Conservation (phyloP, 2,888 invertebrate species). For the Myopa tessellatipennis region DNA sequence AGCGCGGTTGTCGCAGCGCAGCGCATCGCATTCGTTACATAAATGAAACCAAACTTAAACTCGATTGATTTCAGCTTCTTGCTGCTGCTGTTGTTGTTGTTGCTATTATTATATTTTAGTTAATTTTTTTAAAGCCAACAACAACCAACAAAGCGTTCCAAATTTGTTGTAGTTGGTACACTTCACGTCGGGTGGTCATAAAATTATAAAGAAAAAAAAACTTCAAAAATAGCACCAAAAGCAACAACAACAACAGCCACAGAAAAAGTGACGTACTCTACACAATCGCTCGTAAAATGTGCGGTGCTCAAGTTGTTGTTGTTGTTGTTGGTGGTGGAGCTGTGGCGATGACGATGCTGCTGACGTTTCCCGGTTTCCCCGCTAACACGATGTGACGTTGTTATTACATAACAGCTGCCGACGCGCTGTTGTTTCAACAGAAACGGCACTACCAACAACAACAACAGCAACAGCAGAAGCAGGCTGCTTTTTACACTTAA, state of each 20-base stretch:
- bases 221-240: neutral
- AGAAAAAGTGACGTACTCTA: conserved; percentile 23
- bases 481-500: conserved; percentile 26
- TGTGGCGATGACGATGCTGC: conserved; percentile 43
- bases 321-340: neutral
- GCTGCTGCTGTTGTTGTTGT: neutral
- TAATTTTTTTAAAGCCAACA: conserved; percentile 16
- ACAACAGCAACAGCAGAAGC: neutral
- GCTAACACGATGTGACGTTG: conserved; percentile 26
- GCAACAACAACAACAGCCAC: conserved; percentile 2
- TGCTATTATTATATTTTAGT: conserved; percentile 30
- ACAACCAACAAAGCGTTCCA: neutral
- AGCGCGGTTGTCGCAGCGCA: neutral
- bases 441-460: neutral
- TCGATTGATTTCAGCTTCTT: conserved; percentile 5
- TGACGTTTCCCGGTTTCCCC: neutral
- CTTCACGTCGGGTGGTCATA: neutral
- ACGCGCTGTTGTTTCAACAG: conserved; percentile 28
- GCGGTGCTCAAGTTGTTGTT: neutral
- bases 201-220: conserved; percentile 4
- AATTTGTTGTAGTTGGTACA: neutral
- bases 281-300: conserved; percentile 23
- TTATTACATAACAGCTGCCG: conserved; percentile 50
- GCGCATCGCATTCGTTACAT: conserved; percentile 27
- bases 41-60: conserved; percentile 29